Base-by-base conservation (phyloP, 2,113 vertebrate species). In the Meles meles region DNA sequence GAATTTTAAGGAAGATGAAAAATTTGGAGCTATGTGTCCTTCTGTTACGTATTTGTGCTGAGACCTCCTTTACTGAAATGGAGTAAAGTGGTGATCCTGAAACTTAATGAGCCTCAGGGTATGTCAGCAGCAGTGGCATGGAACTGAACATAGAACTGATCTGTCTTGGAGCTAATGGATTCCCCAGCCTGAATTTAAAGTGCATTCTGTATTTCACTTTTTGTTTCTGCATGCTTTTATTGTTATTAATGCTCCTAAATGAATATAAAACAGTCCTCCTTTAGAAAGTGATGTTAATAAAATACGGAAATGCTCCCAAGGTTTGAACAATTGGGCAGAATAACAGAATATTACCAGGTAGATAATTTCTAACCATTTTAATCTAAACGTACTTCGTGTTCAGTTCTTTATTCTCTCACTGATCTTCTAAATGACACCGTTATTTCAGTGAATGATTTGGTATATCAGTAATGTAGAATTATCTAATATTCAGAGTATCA, bases 1-100 rank as follows among this genome's bases (percentile, higher is more conserved):
- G 74, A 93, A 47, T 94, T 88, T 76, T 65, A 95, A 92, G 94
- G 90, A 93, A 95, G 92, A 85, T 72, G 89, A 97, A 83, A 90
- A 59, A 92, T 97, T 98, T 98, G 97, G 96, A 98, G 96, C 96
- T 94, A 69, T 97, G 81, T 98, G 88, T 96, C 59, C 65, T 92
- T 79, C 63, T 90, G 96, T 84, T 67, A 49, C 69, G 47, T 96
- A 88, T 15, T 59, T 94, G 20, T 81, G n/a, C 69, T 87, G 52
- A 90, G 74, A 71, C n/a, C 67, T 77, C 77, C 49, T 90, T 91
- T 94, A 57, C 77, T 72, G 42, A 72, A 83, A 67, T 87, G 83
- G 29, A 94, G 52, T 79, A 80, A 77, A 94, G 14, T 55, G 20
- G 12, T 88, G 83, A 69, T 57, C 80, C 44, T 87, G 25, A 87